Evolutionary conservation across 2,797 vertebrate genomes (phyloP).

Genomic region (Lateolabrax maculatus): DNA sequence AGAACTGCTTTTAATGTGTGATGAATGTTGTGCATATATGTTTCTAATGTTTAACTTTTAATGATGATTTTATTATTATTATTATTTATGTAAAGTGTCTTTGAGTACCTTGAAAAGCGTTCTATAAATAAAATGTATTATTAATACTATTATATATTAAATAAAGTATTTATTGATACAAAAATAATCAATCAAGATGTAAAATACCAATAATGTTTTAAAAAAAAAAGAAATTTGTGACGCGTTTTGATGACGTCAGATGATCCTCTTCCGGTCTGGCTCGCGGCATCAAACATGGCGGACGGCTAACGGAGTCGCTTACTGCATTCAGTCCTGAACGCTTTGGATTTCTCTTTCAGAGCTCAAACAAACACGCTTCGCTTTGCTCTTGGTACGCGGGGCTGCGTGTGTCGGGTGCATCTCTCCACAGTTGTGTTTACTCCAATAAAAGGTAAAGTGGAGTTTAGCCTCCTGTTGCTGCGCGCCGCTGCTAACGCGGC

Average conservation of each 20-base stretch:
- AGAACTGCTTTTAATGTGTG: too few relatives aligned
- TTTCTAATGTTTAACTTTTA: too few relatives aligned
- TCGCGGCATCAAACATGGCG: conserved; percentile 73
- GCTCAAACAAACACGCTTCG: rapidly evolving
- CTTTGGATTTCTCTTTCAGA: conserved; percentile 6
- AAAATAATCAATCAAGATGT: background rate
- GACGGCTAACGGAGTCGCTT: conserved; percentile 33
- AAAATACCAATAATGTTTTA: background rate
- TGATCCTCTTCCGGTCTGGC: conserved; percentile 44
- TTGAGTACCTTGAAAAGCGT: too few relatives aligned
- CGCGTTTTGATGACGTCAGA: conserved; percentile 37
- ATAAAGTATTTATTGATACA: background rate
- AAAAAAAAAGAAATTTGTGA: background rate
- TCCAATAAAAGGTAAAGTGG: conserved; percentile 65
- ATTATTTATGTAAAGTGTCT: too few relatives aligned
- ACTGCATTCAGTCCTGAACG: conserved; percentile 11
- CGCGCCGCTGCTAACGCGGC: conserved; percentile 49
- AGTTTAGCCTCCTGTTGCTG: background rate
- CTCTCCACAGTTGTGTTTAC: conserved; percentile 24
- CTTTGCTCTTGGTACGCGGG: background rate
- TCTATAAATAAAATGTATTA: too few relatives aligned
- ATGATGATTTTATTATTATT: too few relatives aligned
- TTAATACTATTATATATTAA: background rate
- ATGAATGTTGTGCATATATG: too few relatives aligned
- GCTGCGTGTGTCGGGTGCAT: background rate